phyloP scores from a whole-genome alignment of 2,888 invertebrate genomes.

The Campoplex capitator region DNA sequence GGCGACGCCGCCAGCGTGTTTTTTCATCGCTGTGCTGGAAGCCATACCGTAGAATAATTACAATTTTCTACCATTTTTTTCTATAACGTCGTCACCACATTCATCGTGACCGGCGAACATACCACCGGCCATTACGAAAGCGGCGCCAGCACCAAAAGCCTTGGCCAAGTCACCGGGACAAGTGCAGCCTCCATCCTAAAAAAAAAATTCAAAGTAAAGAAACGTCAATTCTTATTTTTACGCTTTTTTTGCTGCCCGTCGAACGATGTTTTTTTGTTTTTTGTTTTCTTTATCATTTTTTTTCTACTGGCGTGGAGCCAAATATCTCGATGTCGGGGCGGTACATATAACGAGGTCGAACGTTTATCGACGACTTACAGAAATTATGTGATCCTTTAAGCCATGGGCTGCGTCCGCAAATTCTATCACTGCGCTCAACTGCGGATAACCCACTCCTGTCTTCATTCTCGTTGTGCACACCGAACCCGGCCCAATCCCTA shows the following conservation, averaged over 20 bases:
- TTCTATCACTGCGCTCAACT: conserved; percentile 96
- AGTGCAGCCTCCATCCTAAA: conserved; percentile 96
- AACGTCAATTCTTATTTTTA: neutral
- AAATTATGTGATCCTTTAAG: conserved; percentile 96
- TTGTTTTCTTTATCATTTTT: neutral
- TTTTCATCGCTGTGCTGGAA: conserved; percentile 95
- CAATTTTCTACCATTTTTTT: conserved; percentile 91
- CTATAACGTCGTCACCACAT: conserved; percentile 93
- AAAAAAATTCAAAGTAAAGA: conserved; percentile 33
- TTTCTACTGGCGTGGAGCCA: conserved; percentile 2
- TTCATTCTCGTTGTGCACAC: conserved; percentile 97
- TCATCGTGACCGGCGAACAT: conserved; percentile 98
- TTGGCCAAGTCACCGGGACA: conserved; percentile 97
- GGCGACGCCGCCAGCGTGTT: conserved; percentile 91
- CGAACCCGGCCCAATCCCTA: conserved; percentile 95
- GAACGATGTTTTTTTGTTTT: conserved; percentile 1
- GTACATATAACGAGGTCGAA: neutral
- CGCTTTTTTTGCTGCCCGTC: too few relatives aligned
- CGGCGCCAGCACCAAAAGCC: conserved; percentile 97
- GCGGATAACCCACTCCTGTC: conserved; percentile 97
- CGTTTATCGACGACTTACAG: conserved; percentile 86
- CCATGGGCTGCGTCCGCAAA: conserved; percentile 98
- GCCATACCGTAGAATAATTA: conserved; percentile 98
- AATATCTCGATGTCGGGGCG: neutral
- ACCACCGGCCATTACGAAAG: conserved; percentile 98